Percentiles rank a stretch among this genome's conserved stretches.
These are phyloP conservation scores for Crossocerus cetratus DNA, from an alignment of 2,888 invertebrate genomes.

Conservation along the genomic window DNA sequence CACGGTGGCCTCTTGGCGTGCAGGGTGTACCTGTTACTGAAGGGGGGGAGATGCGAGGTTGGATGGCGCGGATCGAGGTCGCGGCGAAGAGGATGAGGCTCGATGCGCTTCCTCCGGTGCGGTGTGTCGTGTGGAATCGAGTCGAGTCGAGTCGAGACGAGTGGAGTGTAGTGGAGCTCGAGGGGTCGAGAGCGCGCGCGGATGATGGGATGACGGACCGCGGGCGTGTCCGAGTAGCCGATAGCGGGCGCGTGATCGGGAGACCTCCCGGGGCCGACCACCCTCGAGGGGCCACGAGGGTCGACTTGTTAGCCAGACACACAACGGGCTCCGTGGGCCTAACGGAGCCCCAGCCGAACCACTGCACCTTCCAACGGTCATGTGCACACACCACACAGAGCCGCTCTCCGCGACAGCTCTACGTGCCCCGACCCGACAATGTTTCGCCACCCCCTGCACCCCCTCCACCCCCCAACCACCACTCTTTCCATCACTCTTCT, in stretches of 20 bases:
- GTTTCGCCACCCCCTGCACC: too few species aligned
- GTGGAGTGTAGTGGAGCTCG: not conserved
- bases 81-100: too few species aligned
- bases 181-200: conserved; percentile 35
- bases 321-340: conserved; percentile 59
- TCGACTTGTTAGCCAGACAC: conserved; percentile 74
- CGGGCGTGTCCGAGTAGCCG: conserved; percentile 74
- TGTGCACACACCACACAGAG: too few species aligned
- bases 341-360: conserved; percentile 43
- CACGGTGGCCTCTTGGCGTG: too few species aligned
- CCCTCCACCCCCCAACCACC: too few species aligned
- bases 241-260: conserved; percentile 74
- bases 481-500: too few species aligned
- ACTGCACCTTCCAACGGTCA: not conserved
- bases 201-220: conserved; percentile 73
- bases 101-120: too few species aligned
- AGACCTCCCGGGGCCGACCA: conserved; percentile 76
- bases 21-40: too few species aligned
- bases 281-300: conserved; percentile 75
- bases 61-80: too few species aligned
- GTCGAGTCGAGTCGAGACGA: not conserved
- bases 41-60: too few species aligned
- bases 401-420: too few species aligned
- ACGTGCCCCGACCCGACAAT: too few species aligned
- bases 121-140: not conserved